Conservation (phyloP, 2,888 invertebrate species). For the Cryptosula pallasiana region DNA sequence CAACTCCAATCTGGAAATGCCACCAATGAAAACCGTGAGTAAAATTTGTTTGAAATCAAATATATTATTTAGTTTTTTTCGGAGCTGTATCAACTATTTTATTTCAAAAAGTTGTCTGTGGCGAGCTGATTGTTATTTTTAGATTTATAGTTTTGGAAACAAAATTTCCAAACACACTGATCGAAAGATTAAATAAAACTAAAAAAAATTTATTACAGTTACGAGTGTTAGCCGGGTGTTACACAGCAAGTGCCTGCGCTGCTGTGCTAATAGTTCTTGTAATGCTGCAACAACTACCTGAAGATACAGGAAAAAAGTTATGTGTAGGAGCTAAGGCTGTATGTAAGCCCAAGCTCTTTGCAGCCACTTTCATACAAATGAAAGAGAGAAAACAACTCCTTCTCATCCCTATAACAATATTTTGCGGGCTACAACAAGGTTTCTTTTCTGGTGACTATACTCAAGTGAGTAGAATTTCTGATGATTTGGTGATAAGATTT, state of each 20-base stretch:
- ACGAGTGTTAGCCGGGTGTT: constrained; percentile 11
- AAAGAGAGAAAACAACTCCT: constrained; percentile 43
- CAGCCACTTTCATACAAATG: constrained; percentile 41
- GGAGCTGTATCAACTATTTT: too few relatives aligned
- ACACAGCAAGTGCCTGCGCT: constrained; percentile 11
- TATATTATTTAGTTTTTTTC: too few relatives aligned
- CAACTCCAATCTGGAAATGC: not conserved
- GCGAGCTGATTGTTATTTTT: too few relatives aligned
- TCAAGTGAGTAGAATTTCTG: constrained; percentile 36
- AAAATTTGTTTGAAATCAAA: too few relatives aligned
- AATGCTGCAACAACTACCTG: not conserved
- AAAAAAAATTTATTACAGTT: too few relatives aligned
- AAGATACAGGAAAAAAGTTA: not conserved
- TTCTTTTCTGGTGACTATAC: constrained; percentile 50
- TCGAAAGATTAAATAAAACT: too few relatives aligned
- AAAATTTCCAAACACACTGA: too few relatives aligned
- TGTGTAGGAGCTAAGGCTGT: not conserved
- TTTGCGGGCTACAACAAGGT: constrained; percentile 46
- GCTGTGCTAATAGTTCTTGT: not conserved
- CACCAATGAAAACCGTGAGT: not conserved
- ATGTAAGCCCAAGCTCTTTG: constrained; percentile 32
- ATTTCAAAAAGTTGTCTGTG: too few relatives aligned
- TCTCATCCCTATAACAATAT: constrained; percentile 43
- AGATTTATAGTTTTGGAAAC: too few relatives aligned
- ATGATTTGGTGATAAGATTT: too few relatives aligned